phyloP scores from a whole-genome alignment of 2,113 vertebrate genomes.

The Cettia cetti region DNA sequence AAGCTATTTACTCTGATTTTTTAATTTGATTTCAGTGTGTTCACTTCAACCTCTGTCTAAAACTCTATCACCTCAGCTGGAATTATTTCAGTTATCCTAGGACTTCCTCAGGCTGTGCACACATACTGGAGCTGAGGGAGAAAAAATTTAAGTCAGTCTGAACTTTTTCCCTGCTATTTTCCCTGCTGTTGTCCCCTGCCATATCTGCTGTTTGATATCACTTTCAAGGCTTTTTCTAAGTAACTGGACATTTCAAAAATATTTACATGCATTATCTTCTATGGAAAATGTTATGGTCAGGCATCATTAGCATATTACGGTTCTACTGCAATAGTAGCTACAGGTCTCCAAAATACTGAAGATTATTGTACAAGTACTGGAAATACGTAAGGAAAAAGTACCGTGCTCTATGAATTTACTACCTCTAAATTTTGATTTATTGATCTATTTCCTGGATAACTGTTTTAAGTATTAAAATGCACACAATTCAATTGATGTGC shows the following conservation, averaged over 20 bases:
- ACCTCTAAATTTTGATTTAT: not conserved
- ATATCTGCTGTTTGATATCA: not conserved
- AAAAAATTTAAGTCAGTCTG: not conserved
- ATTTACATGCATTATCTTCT: not conserved
- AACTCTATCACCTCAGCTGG: not conserved
- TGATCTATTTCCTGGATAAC: not conserved
- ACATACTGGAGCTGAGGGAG: not conserved
- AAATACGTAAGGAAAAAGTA: not conserved
- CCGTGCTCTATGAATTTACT: not conserved
- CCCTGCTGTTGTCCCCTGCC: not conserved
- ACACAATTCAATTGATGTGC: not conserved
- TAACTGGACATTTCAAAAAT: not conserved
- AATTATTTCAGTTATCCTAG: not conserved
- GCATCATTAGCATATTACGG: not conserved
- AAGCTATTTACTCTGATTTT: not conserved
- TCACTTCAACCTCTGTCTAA: not conserved
- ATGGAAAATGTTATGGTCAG: not conserved
- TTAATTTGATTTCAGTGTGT: not conserved
- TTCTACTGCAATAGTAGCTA: not conserved
- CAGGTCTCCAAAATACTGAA: not conserved
- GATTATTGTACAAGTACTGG: not conserved
- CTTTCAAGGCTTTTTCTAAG: not conserved
- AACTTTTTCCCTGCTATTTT: not conserved
- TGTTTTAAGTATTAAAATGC: not conserved
- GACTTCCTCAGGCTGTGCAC: fast-evolving